Evolutionary conservation across 2,113 vertebrate genomes (phyloP), one percentile per base, ranked within the genome.

Genomic region (Tautogolabrus adspersus): DNA sequence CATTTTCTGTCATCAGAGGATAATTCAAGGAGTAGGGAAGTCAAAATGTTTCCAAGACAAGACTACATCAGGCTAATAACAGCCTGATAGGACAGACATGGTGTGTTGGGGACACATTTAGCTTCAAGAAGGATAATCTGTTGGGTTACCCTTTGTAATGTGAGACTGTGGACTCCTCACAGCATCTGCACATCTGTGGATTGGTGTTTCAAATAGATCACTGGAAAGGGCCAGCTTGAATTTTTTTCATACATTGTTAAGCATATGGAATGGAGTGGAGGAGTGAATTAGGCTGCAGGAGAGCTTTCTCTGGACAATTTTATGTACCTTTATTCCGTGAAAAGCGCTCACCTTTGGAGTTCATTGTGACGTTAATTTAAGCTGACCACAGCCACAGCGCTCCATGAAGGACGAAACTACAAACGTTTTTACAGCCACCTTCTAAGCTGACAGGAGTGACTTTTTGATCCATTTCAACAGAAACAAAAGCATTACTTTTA

Each of bases 71-170:
- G 57, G 19, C 46, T 37, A 22, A 52, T 70, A 71, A 77, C 40
- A 21, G 19, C 6, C 42, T 37, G 65, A 38, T 60, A 40, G 5
- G 12, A 60, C 46, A 51, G 22, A 66, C 38, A 4, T 30, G 34
- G 26, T n/a, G 62, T 26, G 54, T 67, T 44, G 66, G 58, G 54
- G 62, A 77, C 76, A 71, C 68, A 84, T 72, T 77, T 71, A 75
- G 70, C 69, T 71, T 69, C 42, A 3, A 57, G 69, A 72, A 56
- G n/a, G 46, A 74, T 70, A 71, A 79, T 81, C 38, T 38, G 16
- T 68, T 18, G 1, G 64, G 69, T 81, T 57, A 75, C 30, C 55
- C 7, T 1, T 3, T 54, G 71, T 57, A 65, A 86, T 59, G 58
- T 34, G 75, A 82, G 40, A 75, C 70, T 72, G 44, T 5, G 38